Conservation (phyloP, 1,140 invertebrate species). For the Littorina saxatilis region DNA sequence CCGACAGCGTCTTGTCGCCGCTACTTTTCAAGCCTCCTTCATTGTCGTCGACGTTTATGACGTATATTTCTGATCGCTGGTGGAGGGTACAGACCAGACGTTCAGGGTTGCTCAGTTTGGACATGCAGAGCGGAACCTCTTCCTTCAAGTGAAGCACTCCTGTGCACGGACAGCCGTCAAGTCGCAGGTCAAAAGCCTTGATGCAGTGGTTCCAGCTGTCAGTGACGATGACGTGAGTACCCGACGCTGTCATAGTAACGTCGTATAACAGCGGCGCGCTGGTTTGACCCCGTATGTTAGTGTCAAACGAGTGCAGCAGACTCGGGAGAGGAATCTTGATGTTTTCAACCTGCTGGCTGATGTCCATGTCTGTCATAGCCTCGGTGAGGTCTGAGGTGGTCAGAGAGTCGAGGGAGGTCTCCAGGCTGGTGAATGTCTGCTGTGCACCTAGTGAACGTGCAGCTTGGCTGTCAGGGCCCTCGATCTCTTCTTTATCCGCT, state of each 20-base stretch:
- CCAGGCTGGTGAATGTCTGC: too few species aligned
- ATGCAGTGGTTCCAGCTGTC: slow-evolving; percentile 32
- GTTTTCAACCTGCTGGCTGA: not conserved
- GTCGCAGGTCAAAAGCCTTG: slow-evolving; percentile 27
- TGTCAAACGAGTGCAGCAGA: slow-evolving; percentile 6
- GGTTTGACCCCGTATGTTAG: not conserved
- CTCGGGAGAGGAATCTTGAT: not conserved
- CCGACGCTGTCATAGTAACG: slow-evolving; percentile 3
- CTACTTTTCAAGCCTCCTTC: not conserved
- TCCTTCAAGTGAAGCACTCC: slow-evolving; percentile 1
- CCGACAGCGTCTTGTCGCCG: not conserved
- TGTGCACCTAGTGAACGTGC: too few species aligned
- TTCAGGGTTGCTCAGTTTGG: slow-evolving; percentile 16
- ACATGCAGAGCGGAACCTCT: slow-evolving; percentile 17
- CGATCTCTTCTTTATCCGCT: too few species aligned
- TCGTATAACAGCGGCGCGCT: slow-evolving; percentile 30
- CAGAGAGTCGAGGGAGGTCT: too few species aligned
- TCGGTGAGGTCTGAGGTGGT: too few species aligned
- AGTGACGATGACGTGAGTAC: slow-evolving; percentile 16
- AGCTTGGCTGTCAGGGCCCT: too few species aligned
- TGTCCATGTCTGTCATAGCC: too few species aligned
- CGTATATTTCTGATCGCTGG: not conserved
- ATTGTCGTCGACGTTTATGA: not conserved
- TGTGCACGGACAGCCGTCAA: not conserved
- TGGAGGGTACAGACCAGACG: slow-evolving; percentile 13